Conservation (phyloP, 1,140 invertebrate species). For the Zophobas morio region DNA sequence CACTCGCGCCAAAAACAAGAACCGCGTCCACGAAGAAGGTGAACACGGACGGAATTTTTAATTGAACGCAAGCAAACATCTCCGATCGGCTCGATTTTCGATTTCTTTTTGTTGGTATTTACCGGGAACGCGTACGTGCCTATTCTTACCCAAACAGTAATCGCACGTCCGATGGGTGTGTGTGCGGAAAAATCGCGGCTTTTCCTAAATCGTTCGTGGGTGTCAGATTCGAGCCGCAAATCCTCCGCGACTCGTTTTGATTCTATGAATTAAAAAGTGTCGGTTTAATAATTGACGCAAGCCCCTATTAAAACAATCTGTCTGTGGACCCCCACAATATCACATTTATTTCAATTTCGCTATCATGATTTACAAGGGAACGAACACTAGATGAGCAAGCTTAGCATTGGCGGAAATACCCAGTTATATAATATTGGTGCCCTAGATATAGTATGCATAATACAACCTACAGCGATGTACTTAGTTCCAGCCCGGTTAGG, state of each 20-base stretch:
- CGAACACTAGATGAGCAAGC: slow-evolving; percentile 36
- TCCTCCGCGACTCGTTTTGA: slow-evolving; percentile 19
- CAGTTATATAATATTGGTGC: slow-evolving; percentile 49
- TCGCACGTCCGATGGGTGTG: too few species aligned
- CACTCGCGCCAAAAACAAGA: slow-evolving; percentile 10
- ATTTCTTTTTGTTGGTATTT: slow-evolving; percentile 9
- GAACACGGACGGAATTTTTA: slow-evolving; percentile 4
- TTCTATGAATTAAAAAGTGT: slow-evolving; percentile 48
- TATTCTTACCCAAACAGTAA: slow-evolving; percentile 8
- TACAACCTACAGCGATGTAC: slow-evolving; percentile 34
- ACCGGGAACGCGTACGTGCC: neutral
- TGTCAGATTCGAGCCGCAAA: too few species aligned
- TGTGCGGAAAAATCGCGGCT: too few species aligned
- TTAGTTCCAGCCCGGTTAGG: slow-evolving; percentile 10
- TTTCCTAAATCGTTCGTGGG: too few species aligned
- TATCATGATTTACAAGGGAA: slow-evolving; percentile 47
- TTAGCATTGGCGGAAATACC: slow-evolving; percentile 49
- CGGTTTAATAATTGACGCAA: slow-evolving; percentile 49
- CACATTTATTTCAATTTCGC: slow-evolving; percentile 52
- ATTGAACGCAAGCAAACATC: slow-evolving; percentile 19
- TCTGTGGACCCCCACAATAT: slow-evolving; percentile 48
- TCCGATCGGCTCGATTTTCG: slow-evolving; percentile 15
- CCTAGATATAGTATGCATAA: slow-evolving; percentile 52
- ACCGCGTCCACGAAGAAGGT: neutral
- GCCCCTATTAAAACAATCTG: slow-evolving; percentile 47